phyloP scores from a whole-genome alignment of 1,140 invertebrate genomes.

The Ganaspis sp. region DNA sequence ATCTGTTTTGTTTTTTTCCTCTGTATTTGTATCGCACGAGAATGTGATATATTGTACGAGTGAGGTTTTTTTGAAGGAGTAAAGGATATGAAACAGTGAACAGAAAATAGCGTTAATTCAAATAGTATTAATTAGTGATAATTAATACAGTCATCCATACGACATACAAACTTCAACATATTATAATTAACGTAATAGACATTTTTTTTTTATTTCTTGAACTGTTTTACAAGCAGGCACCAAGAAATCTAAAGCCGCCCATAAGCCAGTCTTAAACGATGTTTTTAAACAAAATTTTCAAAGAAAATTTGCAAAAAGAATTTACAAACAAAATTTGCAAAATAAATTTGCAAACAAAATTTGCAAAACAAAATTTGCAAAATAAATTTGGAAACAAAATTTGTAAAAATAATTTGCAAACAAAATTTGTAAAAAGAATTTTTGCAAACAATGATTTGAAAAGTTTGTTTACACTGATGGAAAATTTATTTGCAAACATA shows the following conservation, averaged over 20 bases:
- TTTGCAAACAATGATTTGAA: no score
- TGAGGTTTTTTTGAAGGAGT: background rate
- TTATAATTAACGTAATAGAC: background rate
- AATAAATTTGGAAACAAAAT: no score
- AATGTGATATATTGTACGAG: background rate
- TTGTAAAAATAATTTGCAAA: no score
- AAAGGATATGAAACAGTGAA: background rate
- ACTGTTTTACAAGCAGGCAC: background rate
- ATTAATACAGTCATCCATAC: background rate
- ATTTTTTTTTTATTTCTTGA: background rate
- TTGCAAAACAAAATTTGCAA: no score
- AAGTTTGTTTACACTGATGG: no score
- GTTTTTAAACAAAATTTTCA: background rate
- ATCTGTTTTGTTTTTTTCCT: background rate
- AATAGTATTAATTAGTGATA: slow-evolving; percentile 7
- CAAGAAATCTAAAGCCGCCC: background rate
- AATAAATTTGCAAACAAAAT: no score
- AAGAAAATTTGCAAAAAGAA: background rate
- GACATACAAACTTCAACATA: background rate
- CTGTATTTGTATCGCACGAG: background rate
- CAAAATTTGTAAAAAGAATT: no score
- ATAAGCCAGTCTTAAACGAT: background rate
- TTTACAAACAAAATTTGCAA: no score
- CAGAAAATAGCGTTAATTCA: background rate
- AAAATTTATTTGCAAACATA: no score